phyloP scores from a whole-genome alignment of 1,140 invertebrate species.

The Campoletis sonorensis region DNA sequence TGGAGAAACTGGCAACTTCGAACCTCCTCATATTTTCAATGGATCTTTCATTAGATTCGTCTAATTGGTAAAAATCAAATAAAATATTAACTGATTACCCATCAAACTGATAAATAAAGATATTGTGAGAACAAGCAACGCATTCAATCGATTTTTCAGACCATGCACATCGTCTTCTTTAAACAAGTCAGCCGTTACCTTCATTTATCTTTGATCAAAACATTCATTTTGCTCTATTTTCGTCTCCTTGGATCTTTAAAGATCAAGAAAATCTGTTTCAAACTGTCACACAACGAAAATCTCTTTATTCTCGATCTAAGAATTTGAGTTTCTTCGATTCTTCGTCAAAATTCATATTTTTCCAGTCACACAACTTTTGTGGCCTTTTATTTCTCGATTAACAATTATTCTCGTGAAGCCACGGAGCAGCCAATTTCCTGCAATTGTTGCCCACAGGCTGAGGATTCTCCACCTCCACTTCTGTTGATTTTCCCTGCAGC shows the following conservation, averaged over 20 bases:
- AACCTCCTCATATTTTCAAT: conserved; percentile 6
- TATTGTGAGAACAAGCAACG: background rate
- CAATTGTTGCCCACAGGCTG: background rate
- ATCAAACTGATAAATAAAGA: background rate
- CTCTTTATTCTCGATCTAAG: background rate
- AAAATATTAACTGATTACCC: background rate
- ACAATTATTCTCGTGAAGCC: too few species aligned
- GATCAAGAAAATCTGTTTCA: too few species aligned
- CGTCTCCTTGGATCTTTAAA: too few species aligned
- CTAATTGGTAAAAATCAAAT: conserved; percentile 18
- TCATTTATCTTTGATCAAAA: too few species aligned
- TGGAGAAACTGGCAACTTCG: background rate
- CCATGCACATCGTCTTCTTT: too few species aligned
- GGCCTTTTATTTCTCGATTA: too few species aligned
- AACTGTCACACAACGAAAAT: too few species aligned
- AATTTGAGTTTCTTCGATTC: background rate
- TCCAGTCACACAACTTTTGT: too few species aligned
- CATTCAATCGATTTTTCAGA: background rate
- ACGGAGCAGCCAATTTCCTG: background rate
- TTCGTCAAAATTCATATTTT: too few species aligned
- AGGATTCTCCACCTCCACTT: background rate
- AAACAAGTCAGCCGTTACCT: too few species aligned
- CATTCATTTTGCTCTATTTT: too few species aligned
- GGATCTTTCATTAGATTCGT: background rate
- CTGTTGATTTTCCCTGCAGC: background rate